phyloP scores from a whole-genome alignment of 2,113 vertebrate genomes.

The Salvelinus alpinus region DNA sequence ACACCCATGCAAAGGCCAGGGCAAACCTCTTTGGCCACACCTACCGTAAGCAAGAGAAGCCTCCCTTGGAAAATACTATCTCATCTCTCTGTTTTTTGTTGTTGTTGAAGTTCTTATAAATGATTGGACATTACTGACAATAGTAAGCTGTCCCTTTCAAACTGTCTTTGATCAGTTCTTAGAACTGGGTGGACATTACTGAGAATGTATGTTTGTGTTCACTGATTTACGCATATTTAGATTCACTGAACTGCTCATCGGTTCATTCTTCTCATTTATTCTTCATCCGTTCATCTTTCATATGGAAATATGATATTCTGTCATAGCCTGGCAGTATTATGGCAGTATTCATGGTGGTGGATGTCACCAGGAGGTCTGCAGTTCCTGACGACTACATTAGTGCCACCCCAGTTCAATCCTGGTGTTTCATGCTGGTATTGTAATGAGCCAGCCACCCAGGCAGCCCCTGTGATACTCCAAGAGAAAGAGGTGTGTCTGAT shows the following conservation, averaged over 20 bases:
- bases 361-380: background rate
- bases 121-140: background rate
- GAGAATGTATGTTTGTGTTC: background rate
- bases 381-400: background rate
- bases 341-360: background rate
- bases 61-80: too few species aligned
- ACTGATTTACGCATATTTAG: background rate
- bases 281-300: background rate
- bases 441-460: slow-evolving; percentile 5
- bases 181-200: background rate
- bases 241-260: background rate
- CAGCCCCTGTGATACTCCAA: background rate
- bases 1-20: background rate
- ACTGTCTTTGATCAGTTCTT: too few species aligned
- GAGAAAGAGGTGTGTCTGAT: slow-evolving; percentile 9
- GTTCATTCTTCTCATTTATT: background rate
- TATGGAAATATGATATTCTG: background rate
- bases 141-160: background rate
- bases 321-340: background rate
- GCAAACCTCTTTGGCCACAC: background rate
- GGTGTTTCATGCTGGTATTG: slow-evolving; percentile 5
- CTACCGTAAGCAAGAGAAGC: too few species aligned
- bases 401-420: background rate
- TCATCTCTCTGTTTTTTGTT: background rate
- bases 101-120: background rate